Percentiles rank a stretch among this genome's conserved stretches.
phyloP scores from a whole-genome alignment of 2,797 vertebrate genomes.

The Coregonus sp. region DNA sequence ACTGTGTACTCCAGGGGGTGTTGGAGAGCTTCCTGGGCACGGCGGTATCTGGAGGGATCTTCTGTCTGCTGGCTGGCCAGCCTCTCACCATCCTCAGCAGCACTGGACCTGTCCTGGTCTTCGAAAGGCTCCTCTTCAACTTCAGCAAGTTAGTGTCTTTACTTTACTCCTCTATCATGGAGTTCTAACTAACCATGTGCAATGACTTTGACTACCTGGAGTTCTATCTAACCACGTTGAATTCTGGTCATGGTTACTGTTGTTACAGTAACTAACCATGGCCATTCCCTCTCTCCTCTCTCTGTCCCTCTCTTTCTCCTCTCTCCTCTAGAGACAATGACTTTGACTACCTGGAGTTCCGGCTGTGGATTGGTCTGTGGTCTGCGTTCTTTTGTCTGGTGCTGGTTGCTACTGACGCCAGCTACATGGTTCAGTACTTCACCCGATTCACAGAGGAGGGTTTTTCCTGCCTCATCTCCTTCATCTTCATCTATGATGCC shows the following conservation, averaged over 20 bases:
- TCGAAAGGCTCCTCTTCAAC: constrained; percentile 94
- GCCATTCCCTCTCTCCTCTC: neutral
- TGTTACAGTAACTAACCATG: neutral
- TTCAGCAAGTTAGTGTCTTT: constrained; percentile 89
- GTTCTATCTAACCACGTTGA: constrained; percentile 62
- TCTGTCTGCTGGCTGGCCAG: constrained; percentile 92
- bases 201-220: constrained; percentile 92
- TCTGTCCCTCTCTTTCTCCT: neutral
- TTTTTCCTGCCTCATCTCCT: constrained; percentile 98
- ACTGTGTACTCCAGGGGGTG: constrained; percentile 76
- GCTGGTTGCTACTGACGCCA: constrained; percentile 93
- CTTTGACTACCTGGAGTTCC: constrained; percentile 96
- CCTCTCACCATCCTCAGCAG: constrained; percentile 97
- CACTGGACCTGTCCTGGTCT: constrained; percentile 95
- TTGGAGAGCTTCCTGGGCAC: constrained; percentile 98
- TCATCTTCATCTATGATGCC: constrained; percentile 98
- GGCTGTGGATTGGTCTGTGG: constrained; percentile 98
- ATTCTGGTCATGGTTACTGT: neutral
- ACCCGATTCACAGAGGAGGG: constrained; percentile 98
- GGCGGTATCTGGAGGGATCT: constrained; percentile 86
- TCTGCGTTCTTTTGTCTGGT: constrained; percentile 91
- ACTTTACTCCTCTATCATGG: neutral
- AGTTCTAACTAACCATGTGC: constrained; percentile 75
- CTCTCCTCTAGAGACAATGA: constrained; percentile 81
- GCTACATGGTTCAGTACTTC: constrained; percentile 96